These are phyloP conservation scores for Zootermopsis nevadensis DNA, from an alignment of 2,888 invertebrate species.

Conservation along the genomic window DNA sequence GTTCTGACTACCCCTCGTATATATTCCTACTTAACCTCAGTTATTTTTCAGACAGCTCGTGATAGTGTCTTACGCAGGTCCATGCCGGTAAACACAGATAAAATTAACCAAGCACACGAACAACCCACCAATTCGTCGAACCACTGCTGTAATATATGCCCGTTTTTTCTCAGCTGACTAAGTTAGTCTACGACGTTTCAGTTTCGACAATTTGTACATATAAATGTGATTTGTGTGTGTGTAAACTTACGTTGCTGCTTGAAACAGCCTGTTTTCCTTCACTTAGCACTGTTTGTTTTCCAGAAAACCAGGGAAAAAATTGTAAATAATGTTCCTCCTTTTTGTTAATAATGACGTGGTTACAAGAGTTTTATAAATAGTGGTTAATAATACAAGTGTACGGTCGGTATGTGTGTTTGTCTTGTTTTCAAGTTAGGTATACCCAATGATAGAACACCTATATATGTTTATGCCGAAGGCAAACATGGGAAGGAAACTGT, in stretches of 20 bases:
- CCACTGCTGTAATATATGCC: no score
- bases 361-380: not conserved
- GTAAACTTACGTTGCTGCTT: not conserved
- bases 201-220: no score
- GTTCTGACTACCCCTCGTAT: no score
- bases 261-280: not conserved
- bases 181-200: no score
- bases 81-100: no score
- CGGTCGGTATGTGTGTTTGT: not conserved
- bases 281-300: slow-evolving; percentile 1
- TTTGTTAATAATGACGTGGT: not conserved
- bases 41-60: no score
- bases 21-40: no score
- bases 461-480: not conserved
- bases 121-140: no score
- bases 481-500: slow-evolving; percentile 36
- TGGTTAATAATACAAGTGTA: not conserved
- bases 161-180: no score
- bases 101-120: no score
- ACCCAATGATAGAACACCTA: not conserved
- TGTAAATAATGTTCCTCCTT: not conserved
- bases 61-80: no score
- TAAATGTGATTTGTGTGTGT: no score
- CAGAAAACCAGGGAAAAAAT: not conserved
- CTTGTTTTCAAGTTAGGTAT: not conserved